Evolutionary conservation across 2,888 invertebrate genomes (phyloP).

Genomic region (Fragum whitleyi): DNA sequence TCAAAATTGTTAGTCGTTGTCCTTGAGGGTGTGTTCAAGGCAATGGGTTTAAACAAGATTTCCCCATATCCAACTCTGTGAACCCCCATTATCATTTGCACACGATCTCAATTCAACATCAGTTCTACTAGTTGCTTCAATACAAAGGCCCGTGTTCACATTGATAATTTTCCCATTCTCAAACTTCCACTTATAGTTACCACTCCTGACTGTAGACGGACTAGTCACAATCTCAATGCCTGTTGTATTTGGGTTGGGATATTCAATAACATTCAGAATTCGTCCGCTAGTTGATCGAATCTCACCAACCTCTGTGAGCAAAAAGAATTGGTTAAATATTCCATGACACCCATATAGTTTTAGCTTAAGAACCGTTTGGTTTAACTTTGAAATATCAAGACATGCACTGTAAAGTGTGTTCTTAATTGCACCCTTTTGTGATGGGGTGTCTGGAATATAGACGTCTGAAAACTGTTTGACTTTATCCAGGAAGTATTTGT

Average conservation of each 20-base stretch:
- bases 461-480: slow-evolving; percentile 43
- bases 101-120: not conserved
- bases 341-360: slow-evolving; percentile 46
- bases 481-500: slow-evolving; percentile 41
- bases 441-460: slow-evolving; percentile 22
- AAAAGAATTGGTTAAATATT: slow-evolving; percentile 43
- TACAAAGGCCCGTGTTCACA: not conserved
- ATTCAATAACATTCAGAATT: not conserved
- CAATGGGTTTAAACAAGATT: not conserved
- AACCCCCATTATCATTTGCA: not conserved
- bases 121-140: not conserved
- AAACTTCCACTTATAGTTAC: not conserved
- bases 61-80: not conserved
- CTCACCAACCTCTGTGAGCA: slow-evolving; percentile 33
- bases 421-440: slow-evolving; percentile 22
- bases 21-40: too few relatives aligned
- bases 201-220: not conserved
- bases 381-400: slow-evolving; percentile 38
- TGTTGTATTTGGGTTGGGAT: not conserved
- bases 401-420: slow-evolving; percentile 33
- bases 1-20: too few relatives aligned
- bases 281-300: slow-evolving; percentile 32
- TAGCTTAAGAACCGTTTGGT: slow-evolving; percentile 18
- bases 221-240: not conserved
- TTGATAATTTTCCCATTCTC: not conserved